phyloP scores from a whole-genome alignment of 2,888 invertebrate species.

The Platycnemis pennipes region DNA sequence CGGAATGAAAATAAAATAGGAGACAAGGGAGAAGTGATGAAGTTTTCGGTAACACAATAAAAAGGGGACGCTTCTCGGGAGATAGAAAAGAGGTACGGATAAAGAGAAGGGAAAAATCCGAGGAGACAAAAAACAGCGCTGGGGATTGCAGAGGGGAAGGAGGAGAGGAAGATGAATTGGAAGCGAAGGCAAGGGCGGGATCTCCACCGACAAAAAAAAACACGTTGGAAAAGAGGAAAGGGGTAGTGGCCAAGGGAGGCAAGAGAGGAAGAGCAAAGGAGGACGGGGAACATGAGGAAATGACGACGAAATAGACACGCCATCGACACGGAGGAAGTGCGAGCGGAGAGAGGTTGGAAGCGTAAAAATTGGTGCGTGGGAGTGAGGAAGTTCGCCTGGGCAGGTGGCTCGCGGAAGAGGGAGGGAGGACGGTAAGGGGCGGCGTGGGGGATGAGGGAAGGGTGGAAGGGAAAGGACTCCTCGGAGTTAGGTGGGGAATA shows the following conservation, averaged over 20 bases:
- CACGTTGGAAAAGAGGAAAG: not conserved
- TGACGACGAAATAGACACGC: not conserved
- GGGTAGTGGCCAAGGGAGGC: not conserved
- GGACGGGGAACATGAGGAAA: not conserved
- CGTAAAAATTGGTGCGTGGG: no score
- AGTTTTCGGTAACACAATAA: no score
- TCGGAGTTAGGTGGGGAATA: conserved; percentile 29
- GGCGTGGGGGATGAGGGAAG: not conserved
- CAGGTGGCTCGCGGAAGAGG: not conserved
- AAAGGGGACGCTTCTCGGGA: not conserved
- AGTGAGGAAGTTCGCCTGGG: not conserved
- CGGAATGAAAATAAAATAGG: no score
- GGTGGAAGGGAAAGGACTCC: not conserved
- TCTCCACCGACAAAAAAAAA: no score
- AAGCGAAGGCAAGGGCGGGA: no score
- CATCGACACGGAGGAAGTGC: not conserved
- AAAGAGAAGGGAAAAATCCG: not conserved
- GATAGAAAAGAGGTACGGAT: not conserved
- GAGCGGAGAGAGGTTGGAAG: no score
- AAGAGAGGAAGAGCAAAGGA: not conserved
- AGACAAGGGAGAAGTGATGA: no score
- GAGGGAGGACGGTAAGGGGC: not conserved
- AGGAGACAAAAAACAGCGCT: not conserved
- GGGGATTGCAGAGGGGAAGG: no score
- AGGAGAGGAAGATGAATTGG: no score